phyloP scores from a whole-genome alignment of 2,888 invertebrate genomes.

The Apantesis nais region DNA sequence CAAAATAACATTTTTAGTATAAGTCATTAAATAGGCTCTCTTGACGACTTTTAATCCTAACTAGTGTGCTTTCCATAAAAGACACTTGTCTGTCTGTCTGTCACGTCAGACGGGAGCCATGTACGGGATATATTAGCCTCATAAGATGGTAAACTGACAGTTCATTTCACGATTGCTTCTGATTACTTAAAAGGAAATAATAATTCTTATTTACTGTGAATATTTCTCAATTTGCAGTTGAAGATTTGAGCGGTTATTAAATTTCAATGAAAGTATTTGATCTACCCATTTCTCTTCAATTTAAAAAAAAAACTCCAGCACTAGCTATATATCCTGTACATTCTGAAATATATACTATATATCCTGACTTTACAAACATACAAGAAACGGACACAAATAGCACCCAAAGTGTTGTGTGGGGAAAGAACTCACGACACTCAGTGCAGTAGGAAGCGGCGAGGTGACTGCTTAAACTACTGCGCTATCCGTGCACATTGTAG shows the following conservation, averaged over 20 bases:
- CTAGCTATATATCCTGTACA: no score
- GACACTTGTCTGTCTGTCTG: conserved; percentile 68
- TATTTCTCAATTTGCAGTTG: conserved; percentile 6
- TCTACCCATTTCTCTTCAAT: no score
- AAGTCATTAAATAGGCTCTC: background rate
- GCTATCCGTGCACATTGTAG: no score
- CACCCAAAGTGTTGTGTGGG: no score
- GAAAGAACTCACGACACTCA: no score
- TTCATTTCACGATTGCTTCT: conserved; percentile 67
- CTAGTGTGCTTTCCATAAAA: conserved; percentile 51
- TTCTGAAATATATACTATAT: no score
- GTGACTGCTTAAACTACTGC: no score
- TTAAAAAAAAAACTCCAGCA: no score
- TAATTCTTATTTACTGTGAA: conserved; percentile 54
- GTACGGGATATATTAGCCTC: conserved; percentile 72
- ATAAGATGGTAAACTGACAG: conserved; percentile 76
- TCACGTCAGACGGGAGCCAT: conserved; percentile 64
- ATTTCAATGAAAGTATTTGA: background rate
- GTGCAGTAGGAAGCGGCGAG: no score
- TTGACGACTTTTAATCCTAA: conserved; percentile 17
- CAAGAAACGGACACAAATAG: no score
- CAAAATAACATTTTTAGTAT: background rate
- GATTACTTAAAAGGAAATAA: conserved; percentile 62
- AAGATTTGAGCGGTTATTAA: background rate
- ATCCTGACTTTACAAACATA: no score